A percentile compares a stretch with the other conserved stretches of the same genome.
Conservation (phyloP, 37 sponge, comb jelly and placozoan species). For the Lycopodina hypogea region DNA sequence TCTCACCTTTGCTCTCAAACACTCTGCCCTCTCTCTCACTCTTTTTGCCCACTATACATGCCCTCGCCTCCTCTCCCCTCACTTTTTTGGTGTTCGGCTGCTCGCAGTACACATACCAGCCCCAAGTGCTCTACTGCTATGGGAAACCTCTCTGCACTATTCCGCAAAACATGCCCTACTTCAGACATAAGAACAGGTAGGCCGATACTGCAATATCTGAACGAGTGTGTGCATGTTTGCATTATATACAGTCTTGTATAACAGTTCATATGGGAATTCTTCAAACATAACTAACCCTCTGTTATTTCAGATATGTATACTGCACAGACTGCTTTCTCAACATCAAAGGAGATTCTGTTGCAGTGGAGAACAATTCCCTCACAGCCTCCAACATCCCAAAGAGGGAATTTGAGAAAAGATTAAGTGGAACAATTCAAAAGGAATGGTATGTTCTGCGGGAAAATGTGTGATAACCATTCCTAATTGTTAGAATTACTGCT, state of each 20-base stretch:
- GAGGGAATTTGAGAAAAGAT: constrained; percentile 69
- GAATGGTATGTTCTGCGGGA: constrained; percentile 75
- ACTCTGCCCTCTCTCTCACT: no score
- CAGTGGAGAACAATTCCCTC: constrained; percentile 74
- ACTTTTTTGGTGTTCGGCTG: no score
- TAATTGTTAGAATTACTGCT: no score
- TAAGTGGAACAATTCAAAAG: constrained; percentile 76
- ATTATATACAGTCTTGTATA: no score
- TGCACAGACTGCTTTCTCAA: constrained; percentile 92
- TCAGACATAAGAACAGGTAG: constrained; percentile 81
- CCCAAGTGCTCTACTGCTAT: constrained; percentile 96
- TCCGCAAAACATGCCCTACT: constrained; percentile 77
- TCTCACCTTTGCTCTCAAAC: no score
- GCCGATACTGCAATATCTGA: no score
- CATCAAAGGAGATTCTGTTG: constrained; percentile 72
- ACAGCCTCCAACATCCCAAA: constrained; percentile 29
- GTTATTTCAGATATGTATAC: constrained; percentile 71
- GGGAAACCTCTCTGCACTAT: constrained; percentile 88
- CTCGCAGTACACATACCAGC: constrained; percentile 81
- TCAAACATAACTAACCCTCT: neutral
- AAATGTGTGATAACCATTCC: neutral
- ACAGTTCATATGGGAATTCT: neutral
- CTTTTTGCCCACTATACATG: no score
- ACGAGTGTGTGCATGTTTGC: no score
- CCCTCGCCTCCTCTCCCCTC: no score